Evolutionary conservation across 2,113 vertebrate genomes (phyloP), one percentile per base, ranked within the genome.

Genomic region (Microtus pennsylvanicus): DNA sequence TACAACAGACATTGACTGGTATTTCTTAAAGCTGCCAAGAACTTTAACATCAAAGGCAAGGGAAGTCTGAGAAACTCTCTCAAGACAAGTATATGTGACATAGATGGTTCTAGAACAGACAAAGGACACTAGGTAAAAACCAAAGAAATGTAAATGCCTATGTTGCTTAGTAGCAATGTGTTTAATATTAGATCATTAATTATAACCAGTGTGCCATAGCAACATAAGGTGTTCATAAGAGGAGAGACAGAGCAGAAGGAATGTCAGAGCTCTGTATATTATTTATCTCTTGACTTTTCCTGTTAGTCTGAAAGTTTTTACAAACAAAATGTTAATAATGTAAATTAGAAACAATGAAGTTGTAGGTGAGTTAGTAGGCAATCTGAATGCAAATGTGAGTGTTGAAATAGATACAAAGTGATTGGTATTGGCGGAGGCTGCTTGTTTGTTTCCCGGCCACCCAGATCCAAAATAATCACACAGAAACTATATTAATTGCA

Each of bases 241-340:
- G 47, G 13, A 52, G 55, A 93, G 90, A 80, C 9, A 38, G n/a
- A 13, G 19, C 19, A 87, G 61, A 55, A 42, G 0, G 0, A 78
- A 38, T 82, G 16, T 52, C 38, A 67, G 70, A 80, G 47, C 58
- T 88, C 47, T 70, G 14, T 70, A 6, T 93, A 13, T 35, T 91
- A 26, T 55, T 35, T 91, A 26, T 55, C 47, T 35, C 7, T 67
- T 96, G n/a, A 82, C 14, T 76, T 76, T 85, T 93, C 94, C 90
- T 89, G 14, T 93, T 45, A 91, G 47, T 80, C 35, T 91, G 69
- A 80, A 93, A 24, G 33, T 65, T 78, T 80, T 87, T 76, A 82
- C 35, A 90, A 90, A 72, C 78, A 82, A 72, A 74, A 30, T 67
- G 19, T 75, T 81, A 78, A 70, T 35, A 47, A 42, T 75, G 11